Conservation (phyloP, 2,888 invertebrate species). For the Axea sp. region DNA sequence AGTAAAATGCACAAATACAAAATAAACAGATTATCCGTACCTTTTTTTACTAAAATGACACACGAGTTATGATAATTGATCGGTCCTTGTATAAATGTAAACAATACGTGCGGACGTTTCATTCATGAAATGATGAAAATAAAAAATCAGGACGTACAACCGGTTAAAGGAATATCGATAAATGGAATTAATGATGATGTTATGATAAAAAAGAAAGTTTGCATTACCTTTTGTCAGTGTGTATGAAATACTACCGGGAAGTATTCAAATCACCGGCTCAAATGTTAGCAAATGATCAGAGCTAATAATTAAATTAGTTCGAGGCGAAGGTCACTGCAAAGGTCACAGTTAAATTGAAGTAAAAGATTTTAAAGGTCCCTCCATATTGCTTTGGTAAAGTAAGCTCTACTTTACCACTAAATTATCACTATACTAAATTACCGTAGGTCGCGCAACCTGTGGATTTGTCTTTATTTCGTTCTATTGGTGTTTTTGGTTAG, state of each 20-base stretch:
- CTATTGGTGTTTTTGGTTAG: too few species aligned
- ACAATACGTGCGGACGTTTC: neutral
- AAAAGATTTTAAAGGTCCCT: slow-evolving; percentile 46
- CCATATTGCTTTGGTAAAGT: slow-evolving; percentile 19
- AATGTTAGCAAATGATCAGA: slow-evolving; percentile 1
- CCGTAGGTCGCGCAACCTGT: too few species aligned
- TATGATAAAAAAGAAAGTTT: neutral
- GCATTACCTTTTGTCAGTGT: slow-evolving; percentile 27
- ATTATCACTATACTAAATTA: too few species aligned
- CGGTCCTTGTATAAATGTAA: neutral
- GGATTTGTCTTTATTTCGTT: too few species aligned
- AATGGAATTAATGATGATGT: slow-evolving; percentile 1
- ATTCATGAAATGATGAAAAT: slow-evolving; percentile 10
- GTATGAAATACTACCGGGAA: neutral
- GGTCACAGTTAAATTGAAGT: slow-evolving; percentile 43
- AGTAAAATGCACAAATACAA: neutral
- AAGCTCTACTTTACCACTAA: too few species aligned
- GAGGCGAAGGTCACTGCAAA: slow-evolving; percentile 60
- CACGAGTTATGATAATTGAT: neutral
- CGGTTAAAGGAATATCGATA: neutral
- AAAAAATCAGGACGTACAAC: neutral
- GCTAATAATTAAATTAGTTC: slow-evolving; percentile 14
- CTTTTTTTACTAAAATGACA: neutral
- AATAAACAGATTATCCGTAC: neutral
- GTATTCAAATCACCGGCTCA: slow-evolving; percentile 21